phyloP scores from a whole-genome alignment of 1,140 invertebrate genomes.

The Anadara kagoshimensis region DNA sequence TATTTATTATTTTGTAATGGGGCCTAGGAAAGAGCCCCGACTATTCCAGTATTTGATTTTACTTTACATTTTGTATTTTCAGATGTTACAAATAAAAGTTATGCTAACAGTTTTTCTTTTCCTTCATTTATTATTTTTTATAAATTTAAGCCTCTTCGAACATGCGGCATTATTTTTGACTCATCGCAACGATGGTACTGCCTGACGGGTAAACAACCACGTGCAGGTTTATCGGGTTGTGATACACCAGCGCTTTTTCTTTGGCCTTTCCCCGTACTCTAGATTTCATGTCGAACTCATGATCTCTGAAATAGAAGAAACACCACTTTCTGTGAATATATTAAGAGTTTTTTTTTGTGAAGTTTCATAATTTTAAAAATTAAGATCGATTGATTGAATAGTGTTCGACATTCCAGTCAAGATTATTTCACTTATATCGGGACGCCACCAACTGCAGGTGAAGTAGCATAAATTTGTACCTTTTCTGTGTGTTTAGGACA shows the following conservation, averaged over 20 bases:
- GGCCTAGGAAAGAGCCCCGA: neutral
- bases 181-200: conserved; percentile 19
- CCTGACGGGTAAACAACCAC: neutral
- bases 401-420: too few species aligned
- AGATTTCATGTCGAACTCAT: neutral
- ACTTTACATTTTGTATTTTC: neutral
- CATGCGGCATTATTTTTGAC: conserved; percentile 21
- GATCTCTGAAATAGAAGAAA: conserved; percentile 12
- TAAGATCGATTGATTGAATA: too few species aligned
- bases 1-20: conserved; percentile 2
- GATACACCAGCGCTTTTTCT: neutral
- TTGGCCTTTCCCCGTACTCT: neutral
- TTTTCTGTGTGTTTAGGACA: too few species aligned
- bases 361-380: neutral
- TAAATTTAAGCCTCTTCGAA: conserved; percentile 1
- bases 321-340: neutral
- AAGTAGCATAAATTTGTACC: too few species aligned
- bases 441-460: too few species aligned
- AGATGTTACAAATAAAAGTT: neutral
- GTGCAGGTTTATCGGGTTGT: neutral
- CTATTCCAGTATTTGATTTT: neutral
- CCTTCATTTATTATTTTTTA: neutral
- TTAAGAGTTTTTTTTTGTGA: neutral
- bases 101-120: too few species aligned
- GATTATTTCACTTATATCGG: too few species aligned